Conservation (phyloP, 2,113 vertebrate genomes). For the Prolemur simus region DNA sequence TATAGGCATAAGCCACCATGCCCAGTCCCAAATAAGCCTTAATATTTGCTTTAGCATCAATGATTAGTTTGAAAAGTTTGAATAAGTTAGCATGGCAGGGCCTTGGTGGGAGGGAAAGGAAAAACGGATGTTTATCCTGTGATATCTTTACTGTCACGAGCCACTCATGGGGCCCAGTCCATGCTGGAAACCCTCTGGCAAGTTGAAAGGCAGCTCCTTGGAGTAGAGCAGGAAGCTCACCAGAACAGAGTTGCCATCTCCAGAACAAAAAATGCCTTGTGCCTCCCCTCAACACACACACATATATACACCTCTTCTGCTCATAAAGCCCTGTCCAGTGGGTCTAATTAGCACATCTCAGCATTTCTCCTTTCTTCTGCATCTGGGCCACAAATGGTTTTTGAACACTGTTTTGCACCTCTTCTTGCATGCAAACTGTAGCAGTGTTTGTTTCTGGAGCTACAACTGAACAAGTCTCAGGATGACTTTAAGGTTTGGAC, state of each 20-base stretch:
- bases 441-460: background rate
- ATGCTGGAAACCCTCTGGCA: background rate
- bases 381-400: background rate
- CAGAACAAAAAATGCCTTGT: background rate
- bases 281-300: too few species aligned
- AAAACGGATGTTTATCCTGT: background rate
- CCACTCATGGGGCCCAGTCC: background rate
- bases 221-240: background rate
- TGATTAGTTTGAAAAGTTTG: slow-evolving; percentile 20
- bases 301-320: background rate
- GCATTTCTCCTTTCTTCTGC: background rate
- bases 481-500: background rate
- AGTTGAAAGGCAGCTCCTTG: background rate
- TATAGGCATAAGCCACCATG: too few species aligned
- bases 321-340: background rate
- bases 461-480: background rate
- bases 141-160: background rate
- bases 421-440: background rate
- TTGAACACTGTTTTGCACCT: background rate
- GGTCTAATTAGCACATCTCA: background rate
- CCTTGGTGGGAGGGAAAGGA: background rate
- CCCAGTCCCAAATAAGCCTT: background rate
- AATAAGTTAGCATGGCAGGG: background rate
- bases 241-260: background rate
- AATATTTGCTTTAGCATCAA: background rate